These are phyloP conservation scores for Pedetes capensis DNA, from an alignment of 2,113 vertebrate genomes.

Conservation along the genomic window DNA sequence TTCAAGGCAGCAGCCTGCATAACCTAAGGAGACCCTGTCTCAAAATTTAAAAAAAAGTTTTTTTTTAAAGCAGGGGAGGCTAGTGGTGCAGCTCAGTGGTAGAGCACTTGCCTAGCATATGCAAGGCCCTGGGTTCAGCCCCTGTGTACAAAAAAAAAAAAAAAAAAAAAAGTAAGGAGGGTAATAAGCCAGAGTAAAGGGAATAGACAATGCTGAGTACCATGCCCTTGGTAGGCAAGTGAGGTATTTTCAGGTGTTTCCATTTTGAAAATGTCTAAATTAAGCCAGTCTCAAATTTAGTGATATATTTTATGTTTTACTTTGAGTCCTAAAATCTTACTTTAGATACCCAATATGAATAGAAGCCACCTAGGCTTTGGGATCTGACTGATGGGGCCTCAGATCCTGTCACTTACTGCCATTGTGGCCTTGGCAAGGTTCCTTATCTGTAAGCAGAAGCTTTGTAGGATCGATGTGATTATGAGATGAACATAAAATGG, in stretches of 20 bases:
- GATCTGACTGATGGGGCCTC: not conserved
- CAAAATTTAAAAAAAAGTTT: too few relatives aligned
- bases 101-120: too few relatives aligned
- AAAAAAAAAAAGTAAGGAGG: too few relatives aligned
- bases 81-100: too few relatives aligned
- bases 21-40: too few relatives aligned
- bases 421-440: not conserved
- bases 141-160: too few relatives aligned
- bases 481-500: not conserved
- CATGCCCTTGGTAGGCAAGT: not conserved
- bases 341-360: not conserved
- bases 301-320: not conserved
- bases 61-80: too few relatives aligned
- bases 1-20: too few relatives aligned
- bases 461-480: not conserved
- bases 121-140: too few relatives aligned
- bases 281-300: slow-evolving; percentile 3
- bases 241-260: not conserved
- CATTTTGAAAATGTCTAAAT: not conserved
- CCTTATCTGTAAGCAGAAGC: not conserved
- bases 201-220: not conserved
- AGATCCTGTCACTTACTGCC: not conserved
- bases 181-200: not conserved
- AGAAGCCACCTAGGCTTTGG: not conserved
- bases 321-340: not conserved